Evolutionary conservation across 2,113 vertebrate species (phyloP).

Genomic region (Pachyramphus minor): DNA sequence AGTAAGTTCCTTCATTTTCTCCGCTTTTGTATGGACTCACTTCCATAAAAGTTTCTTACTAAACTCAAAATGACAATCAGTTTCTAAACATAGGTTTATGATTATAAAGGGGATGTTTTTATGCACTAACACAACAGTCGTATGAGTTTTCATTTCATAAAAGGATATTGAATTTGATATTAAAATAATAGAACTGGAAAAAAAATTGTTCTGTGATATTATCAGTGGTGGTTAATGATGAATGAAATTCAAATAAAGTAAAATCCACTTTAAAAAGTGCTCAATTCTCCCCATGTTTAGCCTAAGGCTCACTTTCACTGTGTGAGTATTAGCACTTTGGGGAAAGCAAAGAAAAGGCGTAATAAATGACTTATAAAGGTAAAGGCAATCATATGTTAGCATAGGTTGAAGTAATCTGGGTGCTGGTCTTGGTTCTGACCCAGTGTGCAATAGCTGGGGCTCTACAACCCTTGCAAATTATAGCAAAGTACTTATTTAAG

Average conservation of each 20-base stretch:
- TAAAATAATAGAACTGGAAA: neutral
- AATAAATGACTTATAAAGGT: neutral
- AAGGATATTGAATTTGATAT: neutral
- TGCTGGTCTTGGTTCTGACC: neutral
- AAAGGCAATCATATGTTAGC: neutral
- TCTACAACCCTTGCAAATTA: neutral
- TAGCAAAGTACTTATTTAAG: neutral
- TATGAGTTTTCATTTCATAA: neutral
- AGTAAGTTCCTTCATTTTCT: neutral
- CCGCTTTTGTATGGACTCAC: neutral
- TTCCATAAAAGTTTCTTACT: neutral
- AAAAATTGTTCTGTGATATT: neutral
- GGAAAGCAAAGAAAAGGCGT: neutral
- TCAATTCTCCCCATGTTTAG: neutral
- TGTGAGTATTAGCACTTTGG: neutral
- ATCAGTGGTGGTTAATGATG: neutral
- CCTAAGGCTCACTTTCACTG: neutral
- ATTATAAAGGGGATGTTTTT: neutral
- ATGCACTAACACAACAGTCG: neutral
- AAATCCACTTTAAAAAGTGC: neutral
- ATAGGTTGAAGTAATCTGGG: neutral
- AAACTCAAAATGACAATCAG: neutral
- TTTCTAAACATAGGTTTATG: neutral
- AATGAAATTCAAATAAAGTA: neutral
- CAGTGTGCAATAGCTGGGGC: fast-evolving